These are phyloP conservation scores for Canis aureus DNA, from an alignment of 2,113 vertebrate species.

Conservation along the genomic window DNA sequence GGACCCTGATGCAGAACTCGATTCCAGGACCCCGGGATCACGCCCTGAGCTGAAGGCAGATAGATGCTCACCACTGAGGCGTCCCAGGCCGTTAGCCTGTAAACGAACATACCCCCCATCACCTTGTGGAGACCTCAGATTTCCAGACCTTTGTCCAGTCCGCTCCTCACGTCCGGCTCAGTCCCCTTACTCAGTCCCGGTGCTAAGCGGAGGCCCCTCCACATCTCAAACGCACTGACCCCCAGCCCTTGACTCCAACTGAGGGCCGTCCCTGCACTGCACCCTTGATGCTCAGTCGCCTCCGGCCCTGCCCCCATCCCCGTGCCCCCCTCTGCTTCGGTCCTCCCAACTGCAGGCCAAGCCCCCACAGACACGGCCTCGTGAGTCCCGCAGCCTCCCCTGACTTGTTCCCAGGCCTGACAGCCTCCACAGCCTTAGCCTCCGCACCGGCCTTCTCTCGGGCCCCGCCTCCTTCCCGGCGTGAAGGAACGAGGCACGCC, in stretches of 20 bases:
- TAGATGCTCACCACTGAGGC: too few species aligned
- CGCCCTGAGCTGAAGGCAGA: too few species aligned
- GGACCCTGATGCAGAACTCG: too few species aligned
- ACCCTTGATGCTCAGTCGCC: background rate
- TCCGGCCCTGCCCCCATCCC: background rate
- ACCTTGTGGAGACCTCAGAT: background rate
- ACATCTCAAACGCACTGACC: background rate
- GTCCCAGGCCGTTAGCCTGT: background rate
- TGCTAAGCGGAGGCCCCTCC: background rate
- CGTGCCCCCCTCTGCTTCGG: background rate
- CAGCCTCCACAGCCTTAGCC: background rate
- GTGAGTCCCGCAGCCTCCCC: background rate
- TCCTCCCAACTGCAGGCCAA: background rate
- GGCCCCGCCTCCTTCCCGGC: background rate
- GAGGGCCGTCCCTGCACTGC: background rate
- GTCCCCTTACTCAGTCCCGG: background rate
- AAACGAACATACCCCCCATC: background rate
- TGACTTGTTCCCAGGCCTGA: background rate
- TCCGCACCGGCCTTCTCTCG: too few species aligned
- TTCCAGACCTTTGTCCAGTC: background rate
- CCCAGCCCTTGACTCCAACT: background rate
- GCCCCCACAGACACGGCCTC: background rate
- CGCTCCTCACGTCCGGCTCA: background rate
- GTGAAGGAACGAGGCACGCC: too few species aligned
- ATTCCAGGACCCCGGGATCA: too few species aligned